Evolutionary conservation across 37 sponge, comb jelly and placozoan species (phyloP).

Genomic region (Beroe ovata): DNA sequence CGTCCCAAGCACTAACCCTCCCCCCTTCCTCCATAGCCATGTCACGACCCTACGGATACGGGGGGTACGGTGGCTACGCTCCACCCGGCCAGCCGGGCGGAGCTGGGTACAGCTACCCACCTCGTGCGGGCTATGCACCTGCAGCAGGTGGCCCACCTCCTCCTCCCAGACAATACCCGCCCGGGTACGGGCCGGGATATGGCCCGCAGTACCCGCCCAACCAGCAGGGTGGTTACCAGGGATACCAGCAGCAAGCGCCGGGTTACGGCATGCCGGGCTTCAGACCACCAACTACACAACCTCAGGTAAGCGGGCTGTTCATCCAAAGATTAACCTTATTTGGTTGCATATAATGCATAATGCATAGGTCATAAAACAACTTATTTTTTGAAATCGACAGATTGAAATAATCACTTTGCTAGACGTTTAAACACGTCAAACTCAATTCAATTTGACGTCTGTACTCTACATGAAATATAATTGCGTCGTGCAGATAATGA

Average conservation of each 20-base stretch:
- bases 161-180: conserved; percentile 6
- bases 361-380: too few relatives aligned
- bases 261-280: conserved; percentile 35
- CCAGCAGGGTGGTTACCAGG: conserved; percentile 21
- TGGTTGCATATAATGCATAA: too few relatives aligned
- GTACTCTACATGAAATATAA: too few relatives aligned
- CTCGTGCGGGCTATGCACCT: not conserved
- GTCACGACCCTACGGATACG: conserved; percentile 50
- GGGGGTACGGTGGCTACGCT: conserved; percentile 55
- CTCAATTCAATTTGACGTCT: too few relatives aligned
- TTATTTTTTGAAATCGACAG: too few relatives aligned
- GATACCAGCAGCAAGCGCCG: conserved; percentile 27
- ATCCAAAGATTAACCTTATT: too few relatives aligned
- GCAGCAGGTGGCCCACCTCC: not conserved
- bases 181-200: too few relatives aligned
- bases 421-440: too few relatives aligned
- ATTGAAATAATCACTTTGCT: too few relatives aligned
- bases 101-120: not conserved
- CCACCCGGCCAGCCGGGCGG: not conserved
- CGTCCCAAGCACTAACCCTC: too few relatives aligned
- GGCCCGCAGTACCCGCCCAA: not conserved
- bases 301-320: conserved; percentile 20
- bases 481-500: too few relatives aligned
- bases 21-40: not conserved
- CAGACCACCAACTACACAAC: not conserved